Evolutionary conservation across 2,888 invertebrate genomes (phyloP), one percentile per base, ranked within the genome.

Genomic region (Vesta saturnalis): DNA sequence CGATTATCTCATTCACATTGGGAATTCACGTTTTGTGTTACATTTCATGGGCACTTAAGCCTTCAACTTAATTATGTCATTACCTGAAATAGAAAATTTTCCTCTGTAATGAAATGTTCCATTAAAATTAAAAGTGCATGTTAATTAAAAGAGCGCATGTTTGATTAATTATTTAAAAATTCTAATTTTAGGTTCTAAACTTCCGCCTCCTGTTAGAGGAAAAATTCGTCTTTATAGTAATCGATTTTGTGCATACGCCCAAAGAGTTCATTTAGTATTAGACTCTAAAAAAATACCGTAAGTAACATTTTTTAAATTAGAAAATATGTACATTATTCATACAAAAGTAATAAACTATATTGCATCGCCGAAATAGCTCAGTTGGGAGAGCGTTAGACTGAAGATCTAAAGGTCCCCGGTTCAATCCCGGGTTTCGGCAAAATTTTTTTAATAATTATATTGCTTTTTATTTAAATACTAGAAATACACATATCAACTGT

Each of bases 171-270:
- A 19, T 14, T 8, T 15, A 46, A 14, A n/a, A 16, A 60, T 56
- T 64, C 65, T 19, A 69, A 62, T 81, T 82, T 23, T 80, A 94
- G 94, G 92, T 74, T 66, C 93, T 62, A 82, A 82, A 21, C 84
- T 88, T 58, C 93, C 94, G 0, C 84, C 87, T 8, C 85, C 85
- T 76, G 67, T 73, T 55, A 83, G 82, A 67, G 92, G 91, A 1
- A 90, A 90, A 80, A 81, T 93, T 59, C 90, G 93, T 5, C 80
- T 95, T 1, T 95, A 93, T 79, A 92, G 92, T 21, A 95, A 94
- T 92, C 87, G 94, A 74, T 94, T 94, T 83, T 95, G 95, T 78
- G 95, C 95, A 0, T 95, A 88, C 76, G 92, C 94, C 0, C 92
- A 95, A 78, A 87, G 94, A 71, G 89, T 89, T 55, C 89, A 93